A percentile compares a stretch with the other conserved stretches of the same genome.
phyloP scores from a whole-genome alignment of 2,797 vertebrate species.

The Capromys pilorides region DNA sequence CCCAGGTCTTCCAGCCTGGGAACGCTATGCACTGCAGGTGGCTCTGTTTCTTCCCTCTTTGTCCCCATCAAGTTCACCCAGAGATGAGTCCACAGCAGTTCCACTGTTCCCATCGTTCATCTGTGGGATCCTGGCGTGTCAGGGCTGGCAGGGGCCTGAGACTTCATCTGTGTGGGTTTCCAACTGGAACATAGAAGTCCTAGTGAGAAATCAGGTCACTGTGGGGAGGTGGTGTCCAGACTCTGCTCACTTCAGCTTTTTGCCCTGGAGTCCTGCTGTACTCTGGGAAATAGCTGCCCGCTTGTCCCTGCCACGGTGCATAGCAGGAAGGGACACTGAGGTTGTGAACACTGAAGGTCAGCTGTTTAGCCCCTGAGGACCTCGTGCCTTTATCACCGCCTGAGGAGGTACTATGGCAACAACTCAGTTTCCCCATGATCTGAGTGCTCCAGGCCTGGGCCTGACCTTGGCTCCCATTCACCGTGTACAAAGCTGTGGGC shows the following conservation, averaged over 20 bases:
- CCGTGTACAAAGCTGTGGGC: background rate
- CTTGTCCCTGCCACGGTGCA: no score
- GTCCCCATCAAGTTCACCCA: background rate
- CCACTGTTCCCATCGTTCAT: background rate
- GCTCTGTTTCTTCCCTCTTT: background rate
- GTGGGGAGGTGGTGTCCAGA: background rate
- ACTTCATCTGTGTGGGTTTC: background rate
- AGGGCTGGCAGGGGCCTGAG: background rate
- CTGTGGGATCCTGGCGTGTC: background rate
- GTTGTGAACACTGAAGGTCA: background rate
- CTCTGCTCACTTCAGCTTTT: background rate
- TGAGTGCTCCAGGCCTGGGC: background rate
- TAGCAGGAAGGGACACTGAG: background rate
- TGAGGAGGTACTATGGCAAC: background rate
- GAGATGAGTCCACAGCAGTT: background rate
- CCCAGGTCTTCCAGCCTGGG: background rate
- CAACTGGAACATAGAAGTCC: background rate
- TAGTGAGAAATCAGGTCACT: constrained; percentile 12
- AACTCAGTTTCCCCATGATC: background rate
- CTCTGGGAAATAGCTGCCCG: background rate
- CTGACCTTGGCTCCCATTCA: background rate
- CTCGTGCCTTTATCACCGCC: background rate
- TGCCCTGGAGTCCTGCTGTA: background rate
- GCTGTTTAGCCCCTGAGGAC: background rate
- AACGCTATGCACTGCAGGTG: background rate